Conservation (phyloP, 2,113 vertebrate genomes). For the Eonycteris spelaea region DNA sequence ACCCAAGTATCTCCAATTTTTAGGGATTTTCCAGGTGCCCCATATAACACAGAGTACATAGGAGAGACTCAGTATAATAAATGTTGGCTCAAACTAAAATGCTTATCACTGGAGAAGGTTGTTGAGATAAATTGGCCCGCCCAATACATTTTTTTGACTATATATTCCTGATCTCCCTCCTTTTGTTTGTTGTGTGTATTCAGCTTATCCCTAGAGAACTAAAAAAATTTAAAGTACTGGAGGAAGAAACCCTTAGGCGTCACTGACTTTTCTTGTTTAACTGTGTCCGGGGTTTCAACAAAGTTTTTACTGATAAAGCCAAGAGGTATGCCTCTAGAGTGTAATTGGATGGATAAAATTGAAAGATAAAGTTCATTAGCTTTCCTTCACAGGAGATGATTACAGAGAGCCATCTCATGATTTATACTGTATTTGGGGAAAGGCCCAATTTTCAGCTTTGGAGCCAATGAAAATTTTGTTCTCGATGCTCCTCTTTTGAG, state of each 20-base stretch:
- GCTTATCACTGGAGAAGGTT: background rate
- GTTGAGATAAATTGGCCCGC: background rate
- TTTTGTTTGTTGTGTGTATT: slow-evolving; percentile 2
- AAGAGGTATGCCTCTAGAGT: slow-evolving; percentile 53
- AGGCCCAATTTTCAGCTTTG: slow-evolving; percentile 36
- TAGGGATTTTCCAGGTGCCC: background rate
- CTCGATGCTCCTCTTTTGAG: background rate
- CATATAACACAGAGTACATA: background rate
- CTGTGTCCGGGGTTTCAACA: background rate
- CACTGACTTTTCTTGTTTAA: background rate
- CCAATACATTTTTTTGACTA: background rate
- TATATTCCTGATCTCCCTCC: background rate
- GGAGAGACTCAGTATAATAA: background rate
- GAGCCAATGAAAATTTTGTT: slow-evolving; percentile 11
- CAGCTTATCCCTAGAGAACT: background rate
- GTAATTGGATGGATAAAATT: slow-evolving; percentile 55
- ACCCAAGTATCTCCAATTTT: background rate
- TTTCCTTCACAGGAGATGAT: slow-evolving; percentile 54
- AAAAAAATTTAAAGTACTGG: background rate
- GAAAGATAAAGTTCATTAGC: slow-evolving; percentile 75
- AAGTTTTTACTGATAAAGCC: slow-evolving; percentile 60
- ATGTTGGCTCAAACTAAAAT: background rate
- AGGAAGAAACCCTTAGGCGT: background rate
- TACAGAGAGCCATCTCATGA: slow-evolving; percentile 47
- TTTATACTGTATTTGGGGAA: slow-evolving; percentile 53